These are phyloP conservation scores for Gallinago solitaria DNA, from an alignment of 2,797 vertebrate species.

Conservation along the genomic window DNA sequence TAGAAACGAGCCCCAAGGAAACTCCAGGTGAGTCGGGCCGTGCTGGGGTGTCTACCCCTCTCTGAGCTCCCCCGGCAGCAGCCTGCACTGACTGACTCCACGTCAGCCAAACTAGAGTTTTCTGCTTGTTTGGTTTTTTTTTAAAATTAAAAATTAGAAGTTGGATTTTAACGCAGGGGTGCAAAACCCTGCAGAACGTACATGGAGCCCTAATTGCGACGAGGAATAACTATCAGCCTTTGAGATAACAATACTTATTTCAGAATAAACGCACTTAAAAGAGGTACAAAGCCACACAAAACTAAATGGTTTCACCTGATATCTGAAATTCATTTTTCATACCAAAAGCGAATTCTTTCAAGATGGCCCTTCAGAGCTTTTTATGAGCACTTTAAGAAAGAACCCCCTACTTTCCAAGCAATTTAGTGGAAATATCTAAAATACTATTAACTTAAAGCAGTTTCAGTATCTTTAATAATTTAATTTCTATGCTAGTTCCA, in stretches of 20 bases:
- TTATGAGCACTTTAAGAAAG: not conserved
- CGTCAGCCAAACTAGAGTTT: fast-evolving
- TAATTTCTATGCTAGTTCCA: not conserved
- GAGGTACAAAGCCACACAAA: not conserved
- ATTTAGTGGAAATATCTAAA: not conserved
- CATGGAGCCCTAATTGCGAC: fast-evolving
- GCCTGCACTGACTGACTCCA: not conserved
- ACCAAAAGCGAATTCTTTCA: not conserved
- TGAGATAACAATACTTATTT: not conserved
- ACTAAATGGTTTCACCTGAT: not conserved
- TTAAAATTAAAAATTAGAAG: not conserved
- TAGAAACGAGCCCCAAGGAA: not conserved
- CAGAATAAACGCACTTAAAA: fast-evolving
- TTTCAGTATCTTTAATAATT: not conserved
- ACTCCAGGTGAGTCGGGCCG: too few relatives aligned
- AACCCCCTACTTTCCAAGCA: not conserved
- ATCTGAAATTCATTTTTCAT: not conserved
- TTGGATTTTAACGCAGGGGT: not conserved
- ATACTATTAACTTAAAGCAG: not conserved
- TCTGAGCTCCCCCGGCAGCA: not conserved
- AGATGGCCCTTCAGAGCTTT: not conserved
- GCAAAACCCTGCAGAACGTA: not conserved
- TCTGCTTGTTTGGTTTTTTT: not conserved
- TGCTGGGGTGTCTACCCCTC: fast-evolving
- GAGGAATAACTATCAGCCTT: not conserved